Percentiles rank a stretch among this genome's conserved stretches.
These are phyloP conservation scores for Stomorhina lunata DNA, from an alignment of 2,888 invertebrate species.

Conservation along the genomic window DNA sequence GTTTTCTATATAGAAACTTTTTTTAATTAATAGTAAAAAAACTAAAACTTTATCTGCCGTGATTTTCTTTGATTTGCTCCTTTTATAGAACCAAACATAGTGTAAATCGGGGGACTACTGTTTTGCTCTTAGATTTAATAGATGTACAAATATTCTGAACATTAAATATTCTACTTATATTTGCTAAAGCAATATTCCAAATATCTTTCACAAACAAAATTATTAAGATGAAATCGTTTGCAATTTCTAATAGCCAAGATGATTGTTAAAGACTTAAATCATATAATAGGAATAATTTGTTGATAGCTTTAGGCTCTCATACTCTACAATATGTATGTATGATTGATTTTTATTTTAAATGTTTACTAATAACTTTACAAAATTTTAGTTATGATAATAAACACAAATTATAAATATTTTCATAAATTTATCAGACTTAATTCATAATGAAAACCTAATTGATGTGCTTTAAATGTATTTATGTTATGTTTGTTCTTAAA, in stretches of 20 bases:
- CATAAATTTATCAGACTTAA: too few species aligned
- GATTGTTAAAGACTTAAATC: slow-evolving; percentile 4
- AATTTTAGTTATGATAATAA: neutral
- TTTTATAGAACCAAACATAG: too few species aligned
- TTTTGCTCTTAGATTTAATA: neutral
- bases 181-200: neutral
- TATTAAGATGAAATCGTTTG: neutral
- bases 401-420: neutral
- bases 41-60: too few species aligned
- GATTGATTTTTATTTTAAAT: too few species aligned
- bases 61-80: too few species aligned
- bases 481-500: too few species aligned
- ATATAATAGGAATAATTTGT: neutral
- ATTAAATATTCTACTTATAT: neutral
- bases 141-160: neutral
- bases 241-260: neutral
- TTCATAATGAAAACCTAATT: too few species aligned
- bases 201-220: slow-evolving; percentile 9
- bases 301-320: neutral
- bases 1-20: too few species aligned
- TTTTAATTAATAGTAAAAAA: too few species aligned
- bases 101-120: too few species aligned
- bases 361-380: neutral
- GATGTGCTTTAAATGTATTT: too few species aligned
- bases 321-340: neutral